A percentile compares a stretch with the other conserved stretches of the same genome.
Evolutionary conservation across 1,140 invertebrate species (phyloP).

Genomic region (Caenorhabditis briggsae): DNA sequence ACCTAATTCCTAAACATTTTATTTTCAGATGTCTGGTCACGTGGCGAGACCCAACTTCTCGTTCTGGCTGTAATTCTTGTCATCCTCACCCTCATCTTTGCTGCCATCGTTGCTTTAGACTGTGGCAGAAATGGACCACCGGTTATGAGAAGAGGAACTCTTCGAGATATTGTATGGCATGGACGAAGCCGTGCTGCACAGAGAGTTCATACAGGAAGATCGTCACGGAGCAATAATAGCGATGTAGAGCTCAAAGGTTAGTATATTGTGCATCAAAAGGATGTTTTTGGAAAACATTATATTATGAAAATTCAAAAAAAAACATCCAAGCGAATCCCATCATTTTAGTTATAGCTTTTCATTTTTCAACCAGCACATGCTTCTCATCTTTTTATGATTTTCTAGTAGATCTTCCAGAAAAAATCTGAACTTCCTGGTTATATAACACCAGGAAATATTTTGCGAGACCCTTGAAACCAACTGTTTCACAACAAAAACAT

Average conservation of each 20-base stretch:
- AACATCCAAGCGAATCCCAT: not conserved
- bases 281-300: no score
- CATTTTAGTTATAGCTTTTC: not conserved
- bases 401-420: not conserved
- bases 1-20: no score
- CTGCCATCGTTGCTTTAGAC: conserved; percentile 20
- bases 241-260: conserved; percentile 19
- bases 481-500: not conserved
- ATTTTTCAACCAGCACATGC: not conserved
- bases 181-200: not conserved
- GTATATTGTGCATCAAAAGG: not conserved
- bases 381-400: not conserved
- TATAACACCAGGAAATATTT: not conserved
- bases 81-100: conserved; percentile 10
- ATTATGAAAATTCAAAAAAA: not conserved
- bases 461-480: not conserved
- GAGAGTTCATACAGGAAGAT: not conserved
- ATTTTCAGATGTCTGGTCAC: conserved; percentile 19
- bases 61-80: conserved; percentile 15
- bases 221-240: not conserved
- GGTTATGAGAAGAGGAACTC: not conserved
- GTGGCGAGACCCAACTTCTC: not conserved
- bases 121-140: not conserved
- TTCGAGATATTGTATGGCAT: conserved; percentile 12
- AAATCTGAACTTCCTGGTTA: no score